Base-by-base conservation (phyloP, 2,888 invertebrate genomes). In the Camptogramma bilineatum region DNA sequence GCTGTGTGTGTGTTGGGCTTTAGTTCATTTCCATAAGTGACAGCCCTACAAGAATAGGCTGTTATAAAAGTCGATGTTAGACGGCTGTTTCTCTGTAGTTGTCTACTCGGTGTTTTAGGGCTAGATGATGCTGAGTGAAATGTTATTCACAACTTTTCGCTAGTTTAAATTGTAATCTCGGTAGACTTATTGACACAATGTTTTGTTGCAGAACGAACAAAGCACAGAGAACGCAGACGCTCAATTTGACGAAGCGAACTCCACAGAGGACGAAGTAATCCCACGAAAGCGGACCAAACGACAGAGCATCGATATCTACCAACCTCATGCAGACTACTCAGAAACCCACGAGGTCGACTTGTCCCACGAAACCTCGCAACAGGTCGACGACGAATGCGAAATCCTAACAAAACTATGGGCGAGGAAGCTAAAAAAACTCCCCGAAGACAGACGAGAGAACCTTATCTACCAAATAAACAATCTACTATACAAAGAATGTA, bases 381-480 rank as follows among this genome's bases (percentile, higher is more conserved):
- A 19, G 0, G 4, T 21, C 24, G 34, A 17, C 2, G 62, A 64
- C 13, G 64, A 64, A 21, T 60, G 54, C 5, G 55, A 44, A 16
- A 51, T 60, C 1, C 19, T 64, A 24, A 16, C 59, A 3, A 52
- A 52, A 24, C 46, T 64, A 16, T 64, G 64, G 64, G 54, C 55
- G 5, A 54, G 39, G 1, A 64, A 64, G 13, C 31, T 64, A 2
- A n/a, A 52, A 7, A 52, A 47, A 39, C 42, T 64, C 0, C 59
- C 64, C 3, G 59, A 64, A 42, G 64, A 60, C 1, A 21, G 59
- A 0, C n/a, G 59, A 42, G 64, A 60, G 1, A 4, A 51, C 5
- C n/a, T 64, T 0, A 64, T 64, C 1, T 64, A 59, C 8, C 60
- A 59, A 39, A 64, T 64, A 28, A 64, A 64, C 19, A 60, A 34